Base-by-base conservation (phyloP, 1,140 invertebrate genomes). In the Cydia fagiglandana region DNA sequence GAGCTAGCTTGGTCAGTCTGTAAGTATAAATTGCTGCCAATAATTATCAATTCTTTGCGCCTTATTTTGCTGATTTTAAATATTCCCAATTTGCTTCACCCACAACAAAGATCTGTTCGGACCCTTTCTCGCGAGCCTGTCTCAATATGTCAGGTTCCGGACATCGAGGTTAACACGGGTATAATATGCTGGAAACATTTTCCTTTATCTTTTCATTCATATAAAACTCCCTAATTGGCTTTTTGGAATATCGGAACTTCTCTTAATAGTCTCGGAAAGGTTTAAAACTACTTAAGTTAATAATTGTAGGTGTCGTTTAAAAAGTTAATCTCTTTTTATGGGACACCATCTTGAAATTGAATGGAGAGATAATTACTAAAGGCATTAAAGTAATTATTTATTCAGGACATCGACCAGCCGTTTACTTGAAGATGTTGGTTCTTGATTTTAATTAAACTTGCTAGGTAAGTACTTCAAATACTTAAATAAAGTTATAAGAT, bases 211-310 rank as follows among this genome's bases (percentile, higher is more conserved):
- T 38, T 34, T n/a, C 30, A 68, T 34, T 34, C 4, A 28, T 28
- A 4, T 28, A 28, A 64, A 68, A 68, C 64, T 68, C 30, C 5
- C 4, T 68, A 68, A 68, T 68, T 68, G 64, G 64, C 24, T 30
- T 34, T 30, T 68, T 68, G 34, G 47, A 13, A 68, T 68, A 34
- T 56, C 28, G 2, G 30, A 38, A 68, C 28, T 68, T 68, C 38
- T 34, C 10, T 66, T 13, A 34, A 68, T n/a, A 24, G 4, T 38
- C 34, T 34, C 64, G 13, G 6, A 34, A 30, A 34, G 30, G 28
- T 68, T 68, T 34, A 15, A 17, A 68, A 9, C n/a, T 38, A 68
- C 64, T 68, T 0, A 20, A 41, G 30, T 50, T 13, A 9, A 15
- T 50, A 34, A 34, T 34, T 34, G 17, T 38, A 38, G 64, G 64